A percentile compares a stretch with the other conserved stretches of the same genome.
Evolutionary conservation across 2,113 vertebrate genomes (phyloP).

Genomic region (Microtus ochrogaster): DNA sequence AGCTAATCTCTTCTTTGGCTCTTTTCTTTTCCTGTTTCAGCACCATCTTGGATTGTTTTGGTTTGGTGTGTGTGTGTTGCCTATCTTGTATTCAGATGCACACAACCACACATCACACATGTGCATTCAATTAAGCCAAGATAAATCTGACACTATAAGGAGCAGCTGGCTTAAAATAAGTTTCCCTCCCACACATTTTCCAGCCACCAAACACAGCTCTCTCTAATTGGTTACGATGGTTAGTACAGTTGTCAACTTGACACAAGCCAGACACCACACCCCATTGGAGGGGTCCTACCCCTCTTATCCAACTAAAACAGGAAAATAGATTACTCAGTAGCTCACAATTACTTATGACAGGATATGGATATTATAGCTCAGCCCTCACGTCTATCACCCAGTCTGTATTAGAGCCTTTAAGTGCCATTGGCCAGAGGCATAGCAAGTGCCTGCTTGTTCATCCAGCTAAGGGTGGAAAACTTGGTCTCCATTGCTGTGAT

Average conservation of each 20-base stretch:
- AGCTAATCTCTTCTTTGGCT: background rate
- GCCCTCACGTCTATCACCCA: background rate
- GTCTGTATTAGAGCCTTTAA: background rate
- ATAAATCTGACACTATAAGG: background rate
- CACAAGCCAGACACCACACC: background rate
- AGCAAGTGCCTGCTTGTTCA: background rate
- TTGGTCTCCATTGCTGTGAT: background rate
- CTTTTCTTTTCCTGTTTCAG: background rate
- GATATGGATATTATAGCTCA: background rate
- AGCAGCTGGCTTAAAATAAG: too few species aligned
- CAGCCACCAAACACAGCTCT: background rate
- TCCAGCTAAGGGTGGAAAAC: background rate
- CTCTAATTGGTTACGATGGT: background rate
- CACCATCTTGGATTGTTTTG: background rate
- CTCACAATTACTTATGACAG: background rate
- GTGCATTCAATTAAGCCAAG: background rate
- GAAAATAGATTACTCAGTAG: background rate
- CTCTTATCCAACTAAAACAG: background rate
- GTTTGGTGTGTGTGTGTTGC: background rate
- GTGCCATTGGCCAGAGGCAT: background rate
- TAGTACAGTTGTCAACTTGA: background rate
- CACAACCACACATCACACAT: background rate
- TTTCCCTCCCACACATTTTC: background rate
- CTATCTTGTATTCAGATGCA: background rate
- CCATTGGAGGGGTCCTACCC: background rate